Base-by-base conservation (phyloP, 37 sponge, comb jelly and placozoan species). In the Tethya wilhelma region DNA sequence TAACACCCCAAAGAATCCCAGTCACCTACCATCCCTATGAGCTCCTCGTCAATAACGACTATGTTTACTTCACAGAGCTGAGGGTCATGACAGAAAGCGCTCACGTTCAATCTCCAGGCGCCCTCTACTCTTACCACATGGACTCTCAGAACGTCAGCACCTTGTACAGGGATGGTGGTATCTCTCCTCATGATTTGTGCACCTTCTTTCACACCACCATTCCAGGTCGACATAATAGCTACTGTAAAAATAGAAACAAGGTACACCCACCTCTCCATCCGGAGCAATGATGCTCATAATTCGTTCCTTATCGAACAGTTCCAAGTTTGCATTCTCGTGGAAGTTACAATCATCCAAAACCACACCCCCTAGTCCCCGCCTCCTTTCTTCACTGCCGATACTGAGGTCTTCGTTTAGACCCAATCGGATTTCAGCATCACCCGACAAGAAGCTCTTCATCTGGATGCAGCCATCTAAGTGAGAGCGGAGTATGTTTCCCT, bases 281-380 rank as follows among this genome's bases (percentile, higher is more conserved):
- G 93, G 93, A n/a, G 95, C 91, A 1, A 63, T 69, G 38, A 97
- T 97, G 38, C 76, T 74, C 37, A 97, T 33, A 19, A 73, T 71
- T 22, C 87, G 78, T 64, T 95, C 92, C 41, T 71, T 72, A 17
- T 97, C 98, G 78, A 97, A 97, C 32, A 78, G 69, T 25, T 83
- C 77, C 64, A 97, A 42, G 34, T 82, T 49, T 4, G 96, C 90
- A 75, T 74, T 83, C 58, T 97, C 96, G 64, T 97, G 98, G 59
- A 97, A 97, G 36, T 87, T 89, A 71, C 98, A 95, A 77, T 97
- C 93, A 69, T 97, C 95, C 67, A 97, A 77, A 5, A 86, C 79
- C 32, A 95, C 86, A 20, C 71, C 64, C 32, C 91, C 85, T 25
- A 69, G 58, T 1, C 62, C 86, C 60, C 58, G 66, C 33, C 78